Base-by-base conservation (phyloP, 2,113 vertebrate genomes). In the Microcebus tavaratra region DNA sequence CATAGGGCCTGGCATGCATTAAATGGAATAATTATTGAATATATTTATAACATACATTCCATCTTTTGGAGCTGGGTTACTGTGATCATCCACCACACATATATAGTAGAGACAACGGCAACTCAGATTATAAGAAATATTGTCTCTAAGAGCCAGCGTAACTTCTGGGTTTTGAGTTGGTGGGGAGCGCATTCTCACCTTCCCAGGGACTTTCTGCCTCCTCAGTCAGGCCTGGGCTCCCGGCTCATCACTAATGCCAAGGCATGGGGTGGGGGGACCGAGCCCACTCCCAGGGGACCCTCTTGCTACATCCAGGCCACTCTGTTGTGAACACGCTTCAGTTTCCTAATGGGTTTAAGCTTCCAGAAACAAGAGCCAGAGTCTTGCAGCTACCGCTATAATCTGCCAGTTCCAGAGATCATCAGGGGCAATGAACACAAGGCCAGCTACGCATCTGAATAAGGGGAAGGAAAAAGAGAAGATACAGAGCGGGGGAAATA, bases 181-280 rank as follows among this genome's bases (percentile, higher is more conserved):
- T 7, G 23, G 42, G 31, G 29, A 31, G 9, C 17, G 1, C 36
- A 14, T 12, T 50, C 34, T 42, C 34, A 53, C 53, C n/a, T 81
- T 59, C 9, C 25, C 25, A 61, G 34, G 39, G 76, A 13, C 55
- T 55, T 23, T 61, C 23, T 75, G 17, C 3, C 34, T n/a, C 12
- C 36, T 36, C 18, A 12, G 73, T 31, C 72, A 12, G 12, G 45
- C 61, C 88, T 45, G 42, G 42, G n/a, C 50, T 11, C 72, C 88
- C 63, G 72, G 11, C 36, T 27, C 72, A 78, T 2, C 6, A 6
- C 57, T 13, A 10, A 34, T 8, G 45, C 57, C 31, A 18, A 39
- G 45, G 31, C 21, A 2, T 0, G 12, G 39, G 1, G 31, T 18
- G 9, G 11, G 50, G 50, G 39, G 42, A 6, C 76, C 18, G 2